A percentile compares a stretch with the other conserved stretches of the same genome.
These are phyloP conservation scores for Oreochromis niloticus DNA, from an alignment of 2,113 vertebrate species.

Conservation along the genomic window DNA sequence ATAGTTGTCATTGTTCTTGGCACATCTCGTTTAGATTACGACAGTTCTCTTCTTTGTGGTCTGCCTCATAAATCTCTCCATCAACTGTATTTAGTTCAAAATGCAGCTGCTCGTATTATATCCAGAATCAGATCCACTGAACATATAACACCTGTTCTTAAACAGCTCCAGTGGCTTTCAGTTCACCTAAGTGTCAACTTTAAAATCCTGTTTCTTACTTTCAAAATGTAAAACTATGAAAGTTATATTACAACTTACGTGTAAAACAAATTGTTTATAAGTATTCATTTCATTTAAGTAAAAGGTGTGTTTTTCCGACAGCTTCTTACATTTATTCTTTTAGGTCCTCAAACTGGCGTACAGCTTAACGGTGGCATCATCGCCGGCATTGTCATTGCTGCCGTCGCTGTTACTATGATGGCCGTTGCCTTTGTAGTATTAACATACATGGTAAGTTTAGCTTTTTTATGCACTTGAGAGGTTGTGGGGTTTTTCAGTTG, in stretches of 20 bases:
- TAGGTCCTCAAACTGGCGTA: neutral
- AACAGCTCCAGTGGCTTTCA: neutral
- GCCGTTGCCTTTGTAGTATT: neutral
- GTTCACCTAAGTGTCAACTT: neutral
- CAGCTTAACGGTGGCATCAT: neutral
- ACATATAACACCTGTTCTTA: neutral
- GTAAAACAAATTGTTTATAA: neutral
- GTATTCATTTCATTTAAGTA: neutral
- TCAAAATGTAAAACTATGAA: neutral
- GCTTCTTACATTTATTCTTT: neutral
- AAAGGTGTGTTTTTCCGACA: neutral
- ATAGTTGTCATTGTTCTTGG: neutral
- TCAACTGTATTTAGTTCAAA: neutral
- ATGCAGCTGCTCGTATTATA: neutral
- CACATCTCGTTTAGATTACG: fast-evolving
- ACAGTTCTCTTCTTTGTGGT: neutral
- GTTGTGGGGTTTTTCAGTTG: neutral
- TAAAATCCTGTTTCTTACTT: neutral
- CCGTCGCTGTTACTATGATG: neutral
- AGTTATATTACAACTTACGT: neutral
- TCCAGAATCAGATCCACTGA: neutral
- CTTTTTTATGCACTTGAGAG: neutral
- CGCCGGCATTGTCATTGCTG: neutral
- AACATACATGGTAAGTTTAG: neutral
- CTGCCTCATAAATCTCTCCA: neutral